A percentile compares a stretch with the other conserved stretches of the same genome.
phyloP scores from a whole-genome alignment of 2,888 invertebrate species.

The Agrenia bidenticulata region DNA sequence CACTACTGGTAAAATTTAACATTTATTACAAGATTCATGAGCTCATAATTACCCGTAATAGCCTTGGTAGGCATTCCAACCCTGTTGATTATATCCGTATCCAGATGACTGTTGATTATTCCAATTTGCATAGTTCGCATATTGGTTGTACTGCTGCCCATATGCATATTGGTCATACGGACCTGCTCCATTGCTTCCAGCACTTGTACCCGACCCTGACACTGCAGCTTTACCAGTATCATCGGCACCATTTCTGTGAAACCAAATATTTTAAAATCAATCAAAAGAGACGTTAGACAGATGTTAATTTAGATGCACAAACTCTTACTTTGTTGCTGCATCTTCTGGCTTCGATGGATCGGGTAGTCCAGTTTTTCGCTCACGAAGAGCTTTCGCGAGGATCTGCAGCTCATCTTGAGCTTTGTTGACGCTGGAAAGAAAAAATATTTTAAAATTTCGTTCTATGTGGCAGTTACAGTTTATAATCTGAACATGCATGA shows the following conservation, averaged over 20 bases:
- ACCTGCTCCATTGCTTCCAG: slow-evolving; percentile 26
- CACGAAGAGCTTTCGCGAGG: slow-evolving; percentile 49
- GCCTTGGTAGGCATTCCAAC: slow-evolving; percentile 51
- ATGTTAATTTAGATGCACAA: not conserved
- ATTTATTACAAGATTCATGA: not conserved
- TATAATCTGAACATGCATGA: too few relatives aligned
- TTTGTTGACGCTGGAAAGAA: slow-evolving; percentile 62
- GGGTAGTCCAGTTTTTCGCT: slow-evolving; percentile 37
- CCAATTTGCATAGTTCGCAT: slow-evolving; percentile 51
- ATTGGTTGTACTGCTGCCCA: slow-evolving; percentile 49
- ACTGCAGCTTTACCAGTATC: slow-evolving; percentile 32
- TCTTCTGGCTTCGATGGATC: slow-evolving; percentile 23
- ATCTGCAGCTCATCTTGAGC: slow-evolving; percentile 64
- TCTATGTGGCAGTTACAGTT: too few relatives aligned
- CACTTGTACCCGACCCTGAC: slow-evolving; percentile 16
- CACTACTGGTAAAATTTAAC: not conserved
- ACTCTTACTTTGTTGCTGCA: slow-evolving; percentile 24
- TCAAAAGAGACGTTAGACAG: not conserved
- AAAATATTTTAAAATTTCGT: not conserved
- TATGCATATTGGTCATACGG: slow-evolving; percentile 35
- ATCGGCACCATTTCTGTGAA: slow-evolving; percentile 14
- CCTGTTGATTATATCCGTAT: slow-evolving; percentile 47
- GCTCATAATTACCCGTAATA: slow-evolving; percentile 43
- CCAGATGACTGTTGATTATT: slow-evolving; percentile 50
- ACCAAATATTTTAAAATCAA: not conserved